A percentile compares a stretch with the other conserved stretches of the same genome.
Evolutionary conservation across 2,888 invertebrate genomes (phyloP).

Genomic region (Mythimna ferrago): DNA sequence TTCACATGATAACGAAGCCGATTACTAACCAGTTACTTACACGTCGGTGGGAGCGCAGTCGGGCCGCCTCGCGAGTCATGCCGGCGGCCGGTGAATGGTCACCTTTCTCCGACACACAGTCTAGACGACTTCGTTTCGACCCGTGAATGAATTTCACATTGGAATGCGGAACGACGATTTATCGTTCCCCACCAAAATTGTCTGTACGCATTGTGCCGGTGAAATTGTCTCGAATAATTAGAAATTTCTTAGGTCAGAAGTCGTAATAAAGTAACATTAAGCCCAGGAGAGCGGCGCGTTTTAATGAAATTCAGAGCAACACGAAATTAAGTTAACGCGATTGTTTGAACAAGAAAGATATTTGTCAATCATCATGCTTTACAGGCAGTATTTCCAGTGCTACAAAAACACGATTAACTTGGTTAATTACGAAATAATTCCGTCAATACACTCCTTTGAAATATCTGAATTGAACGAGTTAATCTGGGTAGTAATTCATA

Average conservation of each 20-base stretch:
- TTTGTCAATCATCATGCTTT: conserved; percentile 33
- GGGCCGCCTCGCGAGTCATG: conserved; percentile 74
- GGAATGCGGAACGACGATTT: conserved; percentile 89
- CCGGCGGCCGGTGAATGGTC: conserved; percentile 87
- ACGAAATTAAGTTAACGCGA: conserved; percentile 17
- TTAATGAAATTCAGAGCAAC: conserved; percentile 53
- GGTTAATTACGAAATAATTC: conserved; percentile 49
- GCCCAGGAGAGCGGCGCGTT: conserved; percentile 43
- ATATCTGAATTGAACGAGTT: conserved; percentile 65
- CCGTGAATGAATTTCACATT: conserved; percentile 88
- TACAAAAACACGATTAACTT: conserved; percentile 18
- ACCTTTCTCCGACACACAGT: conserved; percentile 90
- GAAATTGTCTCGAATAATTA: conserved; percentile 81
- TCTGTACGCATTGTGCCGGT: conserved; percentile 76
- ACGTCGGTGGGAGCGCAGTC: conserved; percentile 79
- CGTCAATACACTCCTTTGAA: conserved; percentile 49
- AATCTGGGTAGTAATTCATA: conserved; percentile 68
- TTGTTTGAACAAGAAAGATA: conserved; percentile 32
- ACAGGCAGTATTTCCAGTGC: conserved; percentile 13
- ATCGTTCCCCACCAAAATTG: conserved; percentile 79
- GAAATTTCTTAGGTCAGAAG: conserved; percentile 71
- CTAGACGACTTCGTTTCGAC: conserved; percentile 86
- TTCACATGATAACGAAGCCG: conserved; percentile 60
- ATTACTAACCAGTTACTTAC: conserved; percentile 77
- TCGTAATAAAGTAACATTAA: conserved; percentile 59